phyloP scores from a whole-genome alignment of 2,113 vertebrate genomes.

The Phalacrocorax brasilianus region DNA sequence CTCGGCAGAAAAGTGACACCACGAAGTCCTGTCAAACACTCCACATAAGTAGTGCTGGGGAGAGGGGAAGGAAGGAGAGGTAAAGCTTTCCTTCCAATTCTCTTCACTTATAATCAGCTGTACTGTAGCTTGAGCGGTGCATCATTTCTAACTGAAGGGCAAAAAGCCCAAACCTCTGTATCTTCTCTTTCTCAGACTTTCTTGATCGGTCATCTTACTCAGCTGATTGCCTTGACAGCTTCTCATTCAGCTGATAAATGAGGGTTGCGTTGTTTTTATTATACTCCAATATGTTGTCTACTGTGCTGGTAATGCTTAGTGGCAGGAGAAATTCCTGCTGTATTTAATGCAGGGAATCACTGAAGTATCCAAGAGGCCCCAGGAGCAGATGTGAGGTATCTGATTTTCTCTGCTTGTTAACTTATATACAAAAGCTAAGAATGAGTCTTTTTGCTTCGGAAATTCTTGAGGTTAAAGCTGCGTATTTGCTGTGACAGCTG shows the following conservation, averaged over 20 bases:
- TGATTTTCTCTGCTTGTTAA: slow-evolving; percentile 49
- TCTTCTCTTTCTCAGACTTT: not conserved
- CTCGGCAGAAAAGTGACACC: not conserved
- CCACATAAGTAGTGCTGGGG: not conserved
- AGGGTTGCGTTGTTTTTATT: slow-evolving; percentile 32
- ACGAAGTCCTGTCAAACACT: not conserved
- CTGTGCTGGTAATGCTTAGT: not conserved
- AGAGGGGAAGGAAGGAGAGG: not conserved
- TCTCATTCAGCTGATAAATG: slow-evolving; percentile 16
- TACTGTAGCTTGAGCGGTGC: not conserved
- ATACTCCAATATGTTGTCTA: not conserved
- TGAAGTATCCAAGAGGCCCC: not conserved
- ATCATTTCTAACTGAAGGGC: not conserved
- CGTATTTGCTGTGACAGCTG: not conserved
- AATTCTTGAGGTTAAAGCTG: not conserved
- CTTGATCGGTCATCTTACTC: not conserved
- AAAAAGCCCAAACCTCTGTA: not conserved
- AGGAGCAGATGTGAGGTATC: not conserved
- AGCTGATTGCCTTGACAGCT: not conserved
- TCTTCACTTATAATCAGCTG: not conserved
- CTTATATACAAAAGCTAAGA: not conserved
- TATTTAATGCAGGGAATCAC: not conserved
- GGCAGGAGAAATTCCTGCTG: not conserved
- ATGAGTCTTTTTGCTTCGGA: not conserved
- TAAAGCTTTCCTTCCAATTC: not conserved